Evolutionary conservation across 2,888 invertebrate genomes (phyloP), one percentile per base, ranked within the genome.

Genomic region (Tinea semifulvella): DNA sequence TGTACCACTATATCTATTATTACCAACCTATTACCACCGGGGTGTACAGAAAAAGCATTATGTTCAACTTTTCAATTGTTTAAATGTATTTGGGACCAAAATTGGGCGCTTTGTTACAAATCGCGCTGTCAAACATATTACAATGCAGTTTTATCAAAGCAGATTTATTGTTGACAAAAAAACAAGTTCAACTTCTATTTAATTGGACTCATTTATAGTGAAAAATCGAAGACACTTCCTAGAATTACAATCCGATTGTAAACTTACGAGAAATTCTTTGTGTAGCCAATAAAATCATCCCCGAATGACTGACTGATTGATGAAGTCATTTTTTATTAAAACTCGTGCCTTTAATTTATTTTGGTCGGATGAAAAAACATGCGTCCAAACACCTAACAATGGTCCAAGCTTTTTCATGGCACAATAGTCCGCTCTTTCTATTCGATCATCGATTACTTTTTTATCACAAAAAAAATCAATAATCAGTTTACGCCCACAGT

Each of bases 361-460:
- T 60, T 58, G 51, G 56, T 61, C 57, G 13, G 16, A 52, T 54
- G 53, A 66, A 70, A 71, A 68, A 68, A 64, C 27, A 26, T 39
- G 31, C 14, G 25, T 56, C 62, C 60, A 67, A 70, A 65, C 66
- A 64, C 59, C 57, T 66, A 75, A 79, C 80, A 80, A 80, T 79
- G 57, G 76, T 53, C 56, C 26, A 13, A 56, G 55, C 70, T 75
- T 73, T 68, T 70, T 65, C 62, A 56, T 14, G 22, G 56, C 57
- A 65, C 68, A 68, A 68, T 65, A 56, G 60, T 8, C 40, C 61
- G 62, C 56, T 55, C 59, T 63, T 60, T 67, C 63, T 61, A 61
- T 65, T 61, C 74, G 76, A 71, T 79, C 79, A 79, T 80, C 77
- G 80, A 79, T 80, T 80, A 77, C 66, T 76, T 79, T 77, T 79